Conservation (phyloP, 2,797 vertebrate species). For the Molossus alvarezi region DNA sequence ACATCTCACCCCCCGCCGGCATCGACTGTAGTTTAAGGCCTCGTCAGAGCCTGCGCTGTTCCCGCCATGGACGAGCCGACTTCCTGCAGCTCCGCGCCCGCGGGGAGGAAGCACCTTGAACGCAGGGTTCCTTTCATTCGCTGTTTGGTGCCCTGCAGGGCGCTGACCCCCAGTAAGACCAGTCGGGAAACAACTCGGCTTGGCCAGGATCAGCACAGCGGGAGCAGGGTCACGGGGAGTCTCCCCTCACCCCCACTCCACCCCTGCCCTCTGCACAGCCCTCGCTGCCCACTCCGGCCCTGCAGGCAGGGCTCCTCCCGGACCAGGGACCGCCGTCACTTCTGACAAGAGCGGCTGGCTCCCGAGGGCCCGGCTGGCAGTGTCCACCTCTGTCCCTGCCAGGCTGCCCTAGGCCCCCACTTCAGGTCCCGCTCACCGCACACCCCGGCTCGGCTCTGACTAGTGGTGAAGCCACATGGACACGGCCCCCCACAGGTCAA, state of each 20-base stretch:
- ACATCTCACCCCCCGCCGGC: slow-evolving; percentile 62
- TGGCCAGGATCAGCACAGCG: accelerated
- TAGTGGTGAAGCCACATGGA: background rate
- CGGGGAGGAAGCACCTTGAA: background rate
- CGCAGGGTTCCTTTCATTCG: background rate
- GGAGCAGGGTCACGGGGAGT: accelerated
- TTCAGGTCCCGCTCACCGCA: background rate
- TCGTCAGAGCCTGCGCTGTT: slow-evolving; percentile 17
- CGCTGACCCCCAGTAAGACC: accelerated
- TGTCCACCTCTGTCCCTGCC: background rate
- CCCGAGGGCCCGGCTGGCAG: background rate
- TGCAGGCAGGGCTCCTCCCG: background rate
- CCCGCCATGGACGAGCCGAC: accelerated
- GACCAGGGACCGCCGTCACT: background rate
- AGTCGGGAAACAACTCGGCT: accelerated
- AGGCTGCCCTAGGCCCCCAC: background rate
- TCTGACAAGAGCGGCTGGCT: background rate
- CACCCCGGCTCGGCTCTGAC: too few species aligned
- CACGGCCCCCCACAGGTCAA: background rate
- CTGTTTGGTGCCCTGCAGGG: accelerated
- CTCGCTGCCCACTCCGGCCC: background rate
- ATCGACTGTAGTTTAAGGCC: slow-evolving; percentile 61
- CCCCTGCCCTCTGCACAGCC: background rate
- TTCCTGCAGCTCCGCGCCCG: background rate
- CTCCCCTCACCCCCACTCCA: background rate